These are phyloP conservation scores for Cephus sareptanus DNA, from an alignment of 2,888 invertebrate species.

Conservation along the genomic window DNA sequence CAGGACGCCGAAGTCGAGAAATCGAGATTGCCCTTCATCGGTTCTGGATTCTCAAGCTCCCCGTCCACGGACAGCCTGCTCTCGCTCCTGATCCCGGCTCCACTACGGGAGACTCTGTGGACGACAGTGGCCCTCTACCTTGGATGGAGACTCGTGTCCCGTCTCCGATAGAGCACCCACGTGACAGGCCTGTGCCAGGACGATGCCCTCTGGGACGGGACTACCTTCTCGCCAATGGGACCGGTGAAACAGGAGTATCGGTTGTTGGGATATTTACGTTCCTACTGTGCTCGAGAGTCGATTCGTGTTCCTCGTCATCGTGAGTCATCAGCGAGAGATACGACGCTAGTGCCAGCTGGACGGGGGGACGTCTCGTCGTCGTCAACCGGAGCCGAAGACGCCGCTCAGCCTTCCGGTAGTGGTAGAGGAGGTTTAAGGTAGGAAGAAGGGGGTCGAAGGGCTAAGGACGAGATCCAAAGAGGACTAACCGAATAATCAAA, in stretches of 20 bases:
- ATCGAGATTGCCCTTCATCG: conserved; percentile 56
- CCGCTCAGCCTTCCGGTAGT: background rate
- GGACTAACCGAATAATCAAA: conserved; percentile 66
- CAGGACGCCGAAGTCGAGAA: conserved; percentile 62
- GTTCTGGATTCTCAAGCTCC: conserved; percentile 45
- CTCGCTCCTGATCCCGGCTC: conserved; percentile 59
- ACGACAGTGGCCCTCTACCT: conserved; percentile 63
- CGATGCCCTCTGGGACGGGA: background rate
- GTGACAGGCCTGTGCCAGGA: background rate
- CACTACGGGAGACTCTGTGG: conserved; percentile 63
- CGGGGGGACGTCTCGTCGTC: background rate
- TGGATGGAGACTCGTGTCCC: conserved; percentile 63
- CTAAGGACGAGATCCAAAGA: conserved; percentile 65
- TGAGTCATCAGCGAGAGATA: background rate
- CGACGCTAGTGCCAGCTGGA: background rate
- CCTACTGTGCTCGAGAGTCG: background rate
- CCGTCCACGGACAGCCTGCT: conserved; percentile 58
- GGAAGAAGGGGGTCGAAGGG: conserved; percentile 30
- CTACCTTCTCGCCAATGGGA: conserved; percentile 1
- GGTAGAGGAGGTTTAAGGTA: background rate
- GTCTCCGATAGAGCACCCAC: conserved; percentile 57
- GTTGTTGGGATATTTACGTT: background rate
- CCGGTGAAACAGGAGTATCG: background rate
- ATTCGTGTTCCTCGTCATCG: background rate
- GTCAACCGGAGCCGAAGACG: background rate